These are phyloP conservation scores for Perca fluviatilis DNA, from an alignment of 2,113 vertebrate genomes.

Conservation along the genomic window DNA sequence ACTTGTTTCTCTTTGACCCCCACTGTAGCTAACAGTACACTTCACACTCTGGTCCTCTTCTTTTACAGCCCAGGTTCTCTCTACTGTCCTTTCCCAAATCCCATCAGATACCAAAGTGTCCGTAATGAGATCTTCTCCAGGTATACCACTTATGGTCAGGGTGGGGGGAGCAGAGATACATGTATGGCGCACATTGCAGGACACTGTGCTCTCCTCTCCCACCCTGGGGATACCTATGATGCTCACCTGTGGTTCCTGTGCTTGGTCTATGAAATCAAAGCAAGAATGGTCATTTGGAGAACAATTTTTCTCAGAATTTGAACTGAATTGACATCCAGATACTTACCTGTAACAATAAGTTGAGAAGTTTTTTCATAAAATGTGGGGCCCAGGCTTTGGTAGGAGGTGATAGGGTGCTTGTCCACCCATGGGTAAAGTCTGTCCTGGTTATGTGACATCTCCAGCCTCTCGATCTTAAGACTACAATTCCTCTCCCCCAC, in stretches of 20 bases:
- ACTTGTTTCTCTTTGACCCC: constrained; percentile 54
- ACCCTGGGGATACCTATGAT: constrained; percentile 57
- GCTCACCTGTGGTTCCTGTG: constrained; percentile 60
- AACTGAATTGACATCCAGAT: neutral
- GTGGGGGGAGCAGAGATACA: constrained; percentile 59
- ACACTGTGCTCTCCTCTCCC: constrained; percentile 63
- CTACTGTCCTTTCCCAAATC: constrained; percentile 63
- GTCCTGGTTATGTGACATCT: constrained; percentile 51
- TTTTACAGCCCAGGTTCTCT: constrained; percentile 46
- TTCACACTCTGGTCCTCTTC: constrained; percentile 61
- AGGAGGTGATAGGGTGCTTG: constrained; percentile 58
- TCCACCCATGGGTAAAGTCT: constrained; percentile 76
- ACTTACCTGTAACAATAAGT: constrained; percentile 63
- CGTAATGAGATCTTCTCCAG: neutral
- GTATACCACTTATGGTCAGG: constrained; percentile 35
- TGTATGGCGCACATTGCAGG: constrained; percentile 64
- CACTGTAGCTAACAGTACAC: constrained; percentile 61
- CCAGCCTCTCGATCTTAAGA: constrained; percentile 67
- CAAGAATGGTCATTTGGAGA: neutral
- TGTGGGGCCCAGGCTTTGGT: constrained; percentile 15
- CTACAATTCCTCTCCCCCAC: constrained; percentile 56
- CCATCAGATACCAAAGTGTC: constrained; percentile 54
- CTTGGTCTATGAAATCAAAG: constrained; percentile 56
- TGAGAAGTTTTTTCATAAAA: constrained; percentile 64
- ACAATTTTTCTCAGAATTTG: neutral